phyloP scores from a whole-genome alignment of 92 coral and sea anemone species.

The Metridium senile region DNA sequence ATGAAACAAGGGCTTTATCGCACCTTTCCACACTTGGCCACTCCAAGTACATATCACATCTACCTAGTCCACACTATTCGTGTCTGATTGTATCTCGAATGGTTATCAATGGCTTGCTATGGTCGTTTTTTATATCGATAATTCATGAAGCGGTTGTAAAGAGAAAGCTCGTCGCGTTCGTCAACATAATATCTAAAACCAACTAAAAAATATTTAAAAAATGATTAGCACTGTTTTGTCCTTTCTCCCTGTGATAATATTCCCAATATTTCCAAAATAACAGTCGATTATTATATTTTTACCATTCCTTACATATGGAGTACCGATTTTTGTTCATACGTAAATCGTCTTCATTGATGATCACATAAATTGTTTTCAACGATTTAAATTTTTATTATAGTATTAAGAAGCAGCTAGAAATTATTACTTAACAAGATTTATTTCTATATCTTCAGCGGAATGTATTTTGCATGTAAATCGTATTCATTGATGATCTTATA shows the following conservation, averaged over 20 bases:
- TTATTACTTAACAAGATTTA: no score
- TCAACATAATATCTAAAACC: constrained; percentile 11
- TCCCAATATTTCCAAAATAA: not conserved
- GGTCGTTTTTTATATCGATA: constrained; percentile 18
- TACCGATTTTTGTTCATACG: no score
- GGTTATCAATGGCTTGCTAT: not conserved
- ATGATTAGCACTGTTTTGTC: not conserved
- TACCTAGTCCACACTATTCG: no score
- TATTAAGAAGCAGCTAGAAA: no score
- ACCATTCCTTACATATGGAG: no score
- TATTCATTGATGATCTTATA: no score
- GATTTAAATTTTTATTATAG: no score
- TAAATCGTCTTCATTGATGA: no score
- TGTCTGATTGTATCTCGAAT: constrained; percentile 11
- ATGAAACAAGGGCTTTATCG: not conserved
- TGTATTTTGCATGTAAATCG: no score
- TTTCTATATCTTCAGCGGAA: no score
- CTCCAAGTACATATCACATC: not conserved
- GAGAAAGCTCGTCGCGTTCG: constrained; percentile 23
- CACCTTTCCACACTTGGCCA: not conserved
- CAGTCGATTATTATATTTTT: no score
- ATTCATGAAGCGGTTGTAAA: constrained; percentile 25
- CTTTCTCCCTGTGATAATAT: not conserved
- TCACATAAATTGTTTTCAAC: no score
- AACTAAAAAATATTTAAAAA: not conserved